phyloP scores from a whole-genome alignment of 1,140 invertebrate genomes.

The Trinorchestia longiramus region DNA sequence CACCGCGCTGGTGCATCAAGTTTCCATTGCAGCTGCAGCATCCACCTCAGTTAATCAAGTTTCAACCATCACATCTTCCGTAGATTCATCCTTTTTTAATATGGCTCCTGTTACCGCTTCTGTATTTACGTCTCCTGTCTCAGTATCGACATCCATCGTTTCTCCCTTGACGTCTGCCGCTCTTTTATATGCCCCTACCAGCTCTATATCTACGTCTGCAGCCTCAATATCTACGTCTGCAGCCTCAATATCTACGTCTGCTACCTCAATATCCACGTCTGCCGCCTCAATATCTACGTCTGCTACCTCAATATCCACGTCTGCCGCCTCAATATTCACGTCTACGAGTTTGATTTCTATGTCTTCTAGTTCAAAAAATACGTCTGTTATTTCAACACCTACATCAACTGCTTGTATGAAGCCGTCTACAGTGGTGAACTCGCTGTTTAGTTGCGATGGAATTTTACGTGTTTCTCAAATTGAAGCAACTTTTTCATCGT shows the following conservation, averaged over 20 bases:
- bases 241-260: neutral
- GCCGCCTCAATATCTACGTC: neutral
- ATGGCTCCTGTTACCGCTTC: too few species aligned
- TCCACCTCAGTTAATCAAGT: neutral
- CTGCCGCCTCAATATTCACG: neutral
- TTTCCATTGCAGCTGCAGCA: too few species aligned
- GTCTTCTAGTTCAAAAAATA: neutral
- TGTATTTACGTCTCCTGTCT: too few species aligned
- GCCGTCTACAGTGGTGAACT: neutral
- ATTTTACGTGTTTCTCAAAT: neutral
- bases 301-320: neutral
- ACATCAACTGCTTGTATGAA: neutral
- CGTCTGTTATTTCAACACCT: neutral
- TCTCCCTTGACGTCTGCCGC: neutral
- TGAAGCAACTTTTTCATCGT: neutral
- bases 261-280: neutral
- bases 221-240: neutral
- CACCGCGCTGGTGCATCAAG: too few species aligned
- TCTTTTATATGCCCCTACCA: neutral
- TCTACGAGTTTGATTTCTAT: neutral
- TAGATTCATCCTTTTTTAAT: too few species aligned
- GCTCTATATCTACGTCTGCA: neutral
- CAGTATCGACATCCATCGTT: too few species aligned
- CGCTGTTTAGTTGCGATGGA: neutral
- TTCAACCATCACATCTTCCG: neutral